phyloP scores from a whole-genome alignment of 2,113 vertebrate species.

The Platanista minor region DNA sequence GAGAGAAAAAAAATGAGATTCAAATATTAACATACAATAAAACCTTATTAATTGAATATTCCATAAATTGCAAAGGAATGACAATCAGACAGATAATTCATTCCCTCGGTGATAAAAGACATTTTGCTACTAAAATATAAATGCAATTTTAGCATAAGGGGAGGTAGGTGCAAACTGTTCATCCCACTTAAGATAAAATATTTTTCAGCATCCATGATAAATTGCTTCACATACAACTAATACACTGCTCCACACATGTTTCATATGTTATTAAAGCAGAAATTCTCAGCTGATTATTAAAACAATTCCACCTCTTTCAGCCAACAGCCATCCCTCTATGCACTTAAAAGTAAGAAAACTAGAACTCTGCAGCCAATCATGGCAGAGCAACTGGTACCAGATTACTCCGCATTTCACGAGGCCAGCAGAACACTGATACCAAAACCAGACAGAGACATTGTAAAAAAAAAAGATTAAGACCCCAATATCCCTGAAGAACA shows the following conservation, averaged over 20 bases:
- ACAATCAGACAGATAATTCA: not conserved
- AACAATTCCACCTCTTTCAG: not conserved
- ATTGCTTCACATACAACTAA: conserved; percentile 21
- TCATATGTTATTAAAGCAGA: not conserved
- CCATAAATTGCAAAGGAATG: conserved; percentile 26
- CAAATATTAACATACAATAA: not conserved
- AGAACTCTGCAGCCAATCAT: not conserved
- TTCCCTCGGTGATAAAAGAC: not conserved
- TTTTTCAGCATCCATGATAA: not conserved
- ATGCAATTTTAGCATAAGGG: not conserved
- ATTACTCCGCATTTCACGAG: not conserved
- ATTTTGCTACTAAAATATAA: conserved; percentile 28
- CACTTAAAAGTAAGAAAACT: not conserved
- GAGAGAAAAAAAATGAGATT: not conserved
- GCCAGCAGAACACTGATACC: not conserved
- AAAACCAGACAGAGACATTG: not conserved
- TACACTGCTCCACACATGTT: not conserved
- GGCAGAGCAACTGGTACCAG: not conserved
- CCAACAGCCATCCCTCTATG: not conserved
- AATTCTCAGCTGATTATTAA: not conserved
- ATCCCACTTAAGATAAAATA: not conserved
- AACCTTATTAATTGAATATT: conserved; percentile 5
- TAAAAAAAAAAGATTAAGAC: not conserved
- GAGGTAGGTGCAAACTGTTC: not conserved
- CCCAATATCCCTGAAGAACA: not conserved